Evolutionary conservation across 35 echinoderm and acorn worm species (phyloP).

Genomic region (Patiria miniata): DNA sequence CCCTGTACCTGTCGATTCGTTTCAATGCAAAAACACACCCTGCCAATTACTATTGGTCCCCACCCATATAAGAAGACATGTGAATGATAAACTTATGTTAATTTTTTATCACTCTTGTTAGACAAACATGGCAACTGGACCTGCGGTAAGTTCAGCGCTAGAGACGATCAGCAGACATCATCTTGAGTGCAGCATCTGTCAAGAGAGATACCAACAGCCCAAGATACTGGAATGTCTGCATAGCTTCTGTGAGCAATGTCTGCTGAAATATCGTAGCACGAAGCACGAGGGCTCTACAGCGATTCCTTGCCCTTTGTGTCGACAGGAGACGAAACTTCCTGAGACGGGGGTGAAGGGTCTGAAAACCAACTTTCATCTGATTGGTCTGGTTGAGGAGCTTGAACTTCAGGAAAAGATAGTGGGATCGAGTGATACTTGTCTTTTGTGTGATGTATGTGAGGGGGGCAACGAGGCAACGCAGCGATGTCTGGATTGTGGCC

Average conservation of each 20-base stretch:
- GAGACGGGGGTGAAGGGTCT: not conserved
- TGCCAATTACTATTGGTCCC: too few relatives aligned
- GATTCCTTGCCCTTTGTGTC: not conserved
- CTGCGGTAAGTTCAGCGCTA: not conserved
- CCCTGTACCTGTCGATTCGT: too few relatives aligned
- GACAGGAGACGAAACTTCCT: conserved; percentile 8
- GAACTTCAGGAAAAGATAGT: not conserved
- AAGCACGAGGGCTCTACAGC: not conserved
- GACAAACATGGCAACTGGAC: conserved; percentile 8
- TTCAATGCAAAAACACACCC: too few relatives aligned
- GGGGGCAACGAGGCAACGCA: not conserved
- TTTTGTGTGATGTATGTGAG: conserved; percentile 7
- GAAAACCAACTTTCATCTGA: not conserved
- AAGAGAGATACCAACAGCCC: not conserved
- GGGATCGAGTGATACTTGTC: not conserved
- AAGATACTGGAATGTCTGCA: conserved; percentile 35
- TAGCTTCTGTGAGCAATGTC: conserved; percentile 44
- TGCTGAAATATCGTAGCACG: not conserved
- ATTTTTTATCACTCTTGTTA: too few relatives aligned
- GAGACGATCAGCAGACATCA: not conserved
- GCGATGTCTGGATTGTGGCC: not conserved
- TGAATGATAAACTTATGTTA: not conserved
- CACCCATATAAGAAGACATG: too few relatives aligned
- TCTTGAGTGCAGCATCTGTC: conserved; percentile 33
- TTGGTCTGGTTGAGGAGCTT: not conserved